Evolutionary conservation across 1,140 invertebrate genomes (phyloP).

Genomic region (Drosophila mayri): DNA sequence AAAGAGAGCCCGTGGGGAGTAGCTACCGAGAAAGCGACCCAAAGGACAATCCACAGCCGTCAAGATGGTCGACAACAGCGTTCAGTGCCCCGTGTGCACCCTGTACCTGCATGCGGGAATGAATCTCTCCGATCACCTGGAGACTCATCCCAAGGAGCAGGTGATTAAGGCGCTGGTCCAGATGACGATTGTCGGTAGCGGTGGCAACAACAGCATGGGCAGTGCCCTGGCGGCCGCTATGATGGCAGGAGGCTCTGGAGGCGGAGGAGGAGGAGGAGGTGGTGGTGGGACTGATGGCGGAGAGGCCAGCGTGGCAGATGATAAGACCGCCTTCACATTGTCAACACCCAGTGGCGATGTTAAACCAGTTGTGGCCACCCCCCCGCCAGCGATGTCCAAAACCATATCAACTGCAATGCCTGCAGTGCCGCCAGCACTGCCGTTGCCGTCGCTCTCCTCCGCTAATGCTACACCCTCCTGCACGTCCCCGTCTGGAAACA

Average conservation of each 20-base stretch:
- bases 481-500: constrained; percentile 26
- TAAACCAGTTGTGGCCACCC: constrained; percentile 53
- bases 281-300: constrained; percentile 10
- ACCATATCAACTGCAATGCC: constrained; percentile 31
- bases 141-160: constrained; percentile 94
- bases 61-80: constrained; percentile 86
- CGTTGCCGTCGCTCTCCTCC: constrained; percentile 18
- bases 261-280: constrained; percentile 4
- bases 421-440: constrained; percentile 11
- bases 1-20: constrained; percentile 10
- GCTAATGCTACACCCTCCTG: constrained; percentile 11
- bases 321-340: constrained; percentile 14
- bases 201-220: constrained; percentile 49
- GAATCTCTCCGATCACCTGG: constrained; percentile 91
- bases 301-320: constrained; percentile 7
- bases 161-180: constrained; percentile 92
- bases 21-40: constrained; percentile 19
- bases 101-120: constrained; percentile 92
- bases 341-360: constrained; percentile 34
- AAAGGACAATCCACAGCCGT: constrained; percentile 11
- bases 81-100: constrained; percentile 92
- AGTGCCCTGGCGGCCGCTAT: constrained; percentile 61
- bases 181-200: constrained; percentile 74
- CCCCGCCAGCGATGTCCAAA: constrained; percentile 11
- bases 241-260: constrained; percentile 35